A percentile compares a stretch with the other conserved stretches of the same genome.
Evolutionary conservation across 2,888 invertebrate species (phyloP).

Genomic region (Melolontha melolontha): DNA sequence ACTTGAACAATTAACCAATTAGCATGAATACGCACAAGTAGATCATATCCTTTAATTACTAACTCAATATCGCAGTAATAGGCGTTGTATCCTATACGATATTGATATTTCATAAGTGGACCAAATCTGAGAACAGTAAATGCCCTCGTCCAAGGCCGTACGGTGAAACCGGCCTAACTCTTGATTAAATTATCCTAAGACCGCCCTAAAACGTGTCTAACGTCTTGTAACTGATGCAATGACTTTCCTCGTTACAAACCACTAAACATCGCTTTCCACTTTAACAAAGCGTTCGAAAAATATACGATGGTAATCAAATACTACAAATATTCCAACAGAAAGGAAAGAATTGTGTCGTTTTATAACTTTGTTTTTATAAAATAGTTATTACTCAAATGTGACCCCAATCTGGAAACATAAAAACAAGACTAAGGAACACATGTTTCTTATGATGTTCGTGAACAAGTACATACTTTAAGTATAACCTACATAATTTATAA

Average conservation of each 20-base stretch:
- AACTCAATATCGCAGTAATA: neutral
- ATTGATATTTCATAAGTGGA: slow-evolving; percentile 46
- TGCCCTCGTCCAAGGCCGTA: slow-evolving; percentile 53
- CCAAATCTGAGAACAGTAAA: slow-evolving; percentile 49
- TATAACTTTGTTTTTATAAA: too few species aligned
- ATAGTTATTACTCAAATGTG: too few species aligned
- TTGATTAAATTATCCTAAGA: slow-evolving; percentile 29
- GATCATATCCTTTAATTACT: slow-evolving; percentile 56
- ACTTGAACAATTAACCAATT: slow-evolving; percentile 50
- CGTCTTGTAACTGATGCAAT: slow-evolving; percentile 40
- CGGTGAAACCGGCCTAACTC: slow-evolving; percentile 45
- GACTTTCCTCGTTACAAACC: slow-evolving; percentile 39
- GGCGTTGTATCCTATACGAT: slow-evolving; percentile 35
- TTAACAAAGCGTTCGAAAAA: neutral
- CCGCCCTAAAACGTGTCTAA: slow-evolving; percentile 34
- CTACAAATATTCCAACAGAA: too few species aligned
- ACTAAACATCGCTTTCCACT: slow-evolving; percentile 30
- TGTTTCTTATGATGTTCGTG: too few species aligned
- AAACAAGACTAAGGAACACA: too few species aligned
- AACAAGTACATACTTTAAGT: too few species aligned
- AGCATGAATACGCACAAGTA: slow-evolving; percentile 59
- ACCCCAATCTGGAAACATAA: too few species aligned
- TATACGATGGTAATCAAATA: too few species aligned
- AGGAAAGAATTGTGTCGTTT: too few species aligned
- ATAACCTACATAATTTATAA: too few species aligned